These are phyloP conservation scores for Panthera tigris DNA, from an alignment of 2,113 vertebrate species.

Conservation along the genomic window DNA sequence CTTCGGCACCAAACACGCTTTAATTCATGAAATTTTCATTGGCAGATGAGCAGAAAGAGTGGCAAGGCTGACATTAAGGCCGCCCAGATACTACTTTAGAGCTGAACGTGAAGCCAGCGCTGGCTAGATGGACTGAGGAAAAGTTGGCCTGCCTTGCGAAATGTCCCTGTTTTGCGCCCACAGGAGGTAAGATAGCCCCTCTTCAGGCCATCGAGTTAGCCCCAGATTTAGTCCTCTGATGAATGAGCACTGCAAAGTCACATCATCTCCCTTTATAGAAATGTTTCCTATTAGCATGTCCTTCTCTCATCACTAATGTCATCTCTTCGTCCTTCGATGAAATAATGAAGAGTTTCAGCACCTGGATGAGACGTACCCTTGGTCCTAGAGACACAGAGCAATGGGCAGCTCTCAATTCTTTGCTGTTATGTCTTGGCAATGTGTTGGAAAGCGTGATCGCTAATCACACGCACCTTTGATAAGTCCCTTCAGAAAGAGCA, in stretches of 20 bases:
- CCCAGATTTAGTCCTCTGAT: neutral
- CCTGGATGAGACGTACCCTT: neutral
- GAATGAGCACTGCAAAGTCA: neutral
- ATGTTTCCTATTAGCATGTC: neutral
- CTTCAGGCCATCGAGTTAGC: neutral
- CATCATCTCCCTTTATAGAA: neutral
- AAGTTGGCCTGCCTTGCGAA: neutral
- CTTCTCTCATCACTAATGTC: neutral
- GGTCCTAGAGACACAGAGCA: neutral
- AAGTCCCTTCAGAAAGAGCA: constrained; percentile 38
- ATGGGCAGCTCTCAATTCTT: neutral
- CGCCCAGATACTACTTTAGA: neutral
- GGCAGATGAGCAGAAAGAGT: neutral
- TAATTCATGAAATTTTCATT: neutral
- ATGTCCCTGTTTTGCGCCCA: neutral
- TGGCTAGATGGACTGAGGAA: neutral
- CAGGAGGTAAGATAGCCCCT: neutral
- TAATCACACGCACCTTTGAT: constrained; percentile 24
- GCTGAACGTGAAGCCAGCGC: neutral
- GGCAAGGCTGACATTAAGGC: neutral
- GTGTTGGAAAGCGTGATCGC: constrained; percentile 9
- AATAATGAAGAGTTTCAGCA: constrained; percentile 23
- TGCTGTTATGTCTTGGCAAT: neutral
- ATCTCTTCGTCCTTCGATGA: constrained; percentile 18
- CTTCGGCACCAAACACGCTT: neutral